Evolutionary conservation across 2,888 invertebrate genomes (phyloP), one percentile per base, ranked within the genome.

Genomic region (Sphaerophoria rueppellii): DNA sequence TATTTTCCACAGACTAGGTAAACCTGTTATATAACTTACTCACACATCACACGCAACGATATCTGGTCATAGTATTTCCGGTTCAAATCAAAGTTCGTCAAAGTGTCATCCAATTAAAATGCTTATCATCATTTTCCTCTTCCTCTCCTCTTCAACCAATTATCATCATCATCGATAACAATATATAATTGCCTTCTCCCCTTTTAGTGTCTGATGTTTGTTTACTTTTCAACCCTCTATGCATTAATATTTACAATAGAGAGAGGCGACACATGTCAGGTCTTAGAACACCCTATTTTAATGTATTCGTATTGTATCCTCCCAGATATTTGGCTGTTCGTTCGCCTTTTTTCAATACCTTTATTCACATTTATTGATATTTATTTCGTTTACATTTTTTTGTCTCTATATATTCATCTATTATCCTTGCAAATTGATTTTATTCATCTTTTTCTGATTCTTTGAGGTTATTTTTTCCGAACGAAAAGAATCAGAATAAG

Each of bases 361-460:
- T 24, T 24, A 34, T 55, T 34, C 2, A 6, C 35, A 57, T 4
- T 4, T 5, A 54, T 6, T 34, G 37, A 58, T 11, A 4, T 24
- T 60, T 43, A 43, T 60, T 24, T 40, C 12, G 16, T 24, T n/a
- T 40, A 16, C 16, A 16, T 43, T 12, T 60, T 16, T 16, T 1
- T 16, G 60, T 16, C 24, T 60, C 43, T 60, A 43, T 60, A 60
- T 58, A 40, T 58, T 40, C 40, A 58, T 58, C 16, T 46, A 48
- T 63, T 48, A 48, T 48, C 34, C 35, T 63, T 48, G 46, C 35
- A 63, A 63, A 63, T 48, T 24, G 14, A 35, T 48, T 0, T 11
- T 46, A 12, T 61, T 46, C 32, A 32, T 34, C 34, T 46, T 43
- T 16, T 54, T 32, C 11, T 24, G 24, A 1, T 43, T 43, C 7